Conservation (phyloP, 2,113 vertebrate genomes). For the Clarias gariepinus region DNA sequence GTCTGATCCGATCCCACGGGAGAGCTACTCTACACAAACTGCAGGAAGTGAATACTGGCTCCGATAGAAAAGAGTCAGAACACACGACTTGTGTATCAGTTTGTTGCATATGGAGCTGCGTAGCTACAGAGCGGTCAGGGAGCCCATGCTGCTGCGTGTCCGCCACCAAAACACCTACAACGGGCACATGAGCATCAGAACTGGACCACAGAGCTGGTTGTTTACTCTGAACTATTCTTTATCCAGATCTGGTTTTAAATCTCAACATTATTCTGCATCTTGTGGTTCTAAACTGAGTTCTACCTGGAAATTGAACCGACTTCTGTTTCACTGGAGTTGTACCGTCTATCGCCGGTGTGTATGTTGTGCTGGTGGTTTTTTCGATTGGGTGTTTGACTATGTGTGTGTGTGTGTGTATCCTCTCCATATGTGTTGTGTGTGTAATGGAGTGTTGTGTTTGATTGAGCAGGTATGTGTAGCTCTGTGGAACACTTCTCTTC, state of each 20-base stretch:
- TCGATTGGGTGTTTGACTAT: background rate
- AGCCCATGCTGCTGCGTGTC: too few relatives aligned
- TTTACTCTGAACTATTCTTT: background rate
- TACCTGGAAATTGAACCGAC: background rate
- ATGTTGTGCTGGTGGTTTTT: background rate
- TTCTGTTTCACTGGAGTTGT: background rate
- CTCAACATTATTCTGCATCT: background rate
- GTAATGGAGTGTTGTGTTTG: constrained; percentile 22
- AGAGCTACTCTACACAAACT: too few relatives aligned
- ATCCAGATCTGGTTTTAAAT: background rate
- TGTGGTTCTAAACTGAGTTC: background rate
- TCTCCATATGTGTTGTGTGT: background rate
- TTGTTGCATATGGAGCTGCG: too few relatives aligned
- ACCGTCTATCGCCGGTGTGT: background rate
- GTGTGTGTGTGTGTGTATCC: background rate
- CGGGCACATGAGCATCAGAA: background rate
- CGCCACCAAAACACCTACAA: too few relatives aligned
- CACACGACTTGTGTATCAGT: too few relatives aligned
- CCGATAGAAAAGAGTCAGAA: too few relatives aligned
- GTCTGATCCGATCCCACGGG: too few relatives aligned
- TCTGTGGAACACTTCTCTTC: constrained; percentile 19
- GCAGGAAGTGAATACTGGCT: too few relatives aligned
- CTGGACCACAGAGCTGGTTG: background rate
- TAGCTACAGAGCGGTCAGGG: too few relatives aligned
- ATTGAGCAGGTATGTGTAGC: constrained; percentile 36